Evolutionary conservation across 2,113 vertebrate genomes (phyloP).

Genomic region (Atherinomorus stipes): DNA sequence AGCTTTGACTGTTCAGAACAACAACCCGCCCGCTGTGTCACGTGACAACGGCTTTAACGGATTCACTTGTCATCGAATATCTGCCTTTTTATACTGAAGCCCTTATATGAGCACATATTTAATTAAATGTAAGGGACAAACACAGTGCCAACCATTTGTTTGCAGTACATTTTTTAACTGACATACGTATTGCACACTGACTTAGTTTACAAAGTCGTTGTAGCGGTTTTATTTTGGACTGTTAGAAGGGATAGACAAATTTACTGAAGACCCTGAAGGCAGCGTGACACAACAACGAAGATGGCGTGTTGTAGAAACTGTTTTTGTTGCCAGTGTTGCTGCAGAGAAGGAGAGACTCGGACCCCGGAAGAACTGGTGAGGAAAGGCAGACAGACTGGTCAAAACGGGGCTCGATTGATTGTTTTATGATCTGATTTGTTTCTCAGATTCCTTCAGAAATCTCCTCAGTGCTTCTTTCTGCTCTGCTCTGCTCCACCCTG

Average conservation of each 20-base stretch:
- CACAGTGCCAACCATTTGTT: too few relatives aligned
- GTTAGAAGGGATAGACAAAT: background rate
- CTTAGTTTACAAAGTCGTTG: background rate
- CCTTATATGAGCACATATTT: too few relatives aligned
- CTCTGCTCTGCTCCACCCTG: conserved; percentile 8
- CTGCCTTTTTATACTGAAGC: too few relatives aligned
- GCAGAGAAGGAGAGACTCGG: conserved; percentile 65
- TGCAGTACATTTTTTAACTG: too few relatives aligned
- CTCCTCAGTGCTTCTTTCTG: background rate
- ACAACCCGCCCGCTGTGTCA: too few relatives aligned
- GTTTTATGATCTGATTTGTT: background rate
- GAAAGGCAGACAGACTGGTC: rapidly evolving
- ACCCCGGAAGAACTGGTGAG: conserved; percentile 77
- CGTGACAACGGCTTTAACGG: too few relatives aligned
- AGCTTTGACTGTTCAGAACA: too few relatives aligned
- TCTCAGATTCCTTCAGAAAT: background rate
- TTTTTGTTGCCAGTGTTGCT: conserved; percentile 74
- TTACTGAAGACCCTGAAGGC: conserved; percentile 1
- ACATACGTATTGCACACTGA: too few relatives aligned
- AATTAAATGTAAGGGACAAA: too few relatives aligned
- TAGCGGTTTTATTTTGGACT: background rate
- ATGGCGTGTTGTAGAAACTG: conserved; percentile 76
- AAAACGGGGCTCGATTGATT: background rate
- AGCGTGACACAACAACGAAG: conserved; percentile 64
- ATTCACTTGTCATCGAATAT: too few relatives aligned